Evolutionary conservation across 2,113 vertebrate species (phyloP), one percentile per base, ranked within the genome.

Genomic region (Sinosuthora webbiana): DNA sequence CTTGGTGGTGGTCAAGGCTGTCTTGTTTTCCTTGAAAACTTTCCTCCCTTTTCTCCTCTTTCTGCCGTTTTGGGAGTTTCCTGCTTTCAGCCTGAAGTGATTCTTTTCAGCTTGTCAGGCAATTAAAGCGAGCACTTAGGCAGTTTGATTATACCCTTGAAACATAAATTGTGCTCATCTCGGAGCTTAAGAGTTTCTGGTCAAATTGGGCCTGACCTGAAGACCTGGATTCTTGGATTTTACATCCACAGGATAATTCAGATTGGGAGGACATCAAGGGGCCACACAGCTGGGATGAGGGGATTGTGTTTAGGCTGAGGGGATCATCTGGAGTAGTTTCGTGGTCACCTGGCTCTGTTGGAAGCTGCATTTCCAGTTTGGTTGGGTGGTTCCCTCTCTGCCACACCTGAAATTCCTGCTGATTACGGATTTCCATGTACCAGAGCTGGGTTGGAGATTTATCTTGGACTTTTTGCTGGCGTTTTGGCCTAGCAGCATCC

Each of bases 271-370:
- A 19, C 6, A 11, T 53, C 20, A 18, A 16, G 7, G 21, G 3
- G 2, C 13, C 3, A 0, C 5, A 0, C 2, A 60, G 19, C 7
- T 28, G 60, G 9, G 6, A 4, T 30, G 25, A 20, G 19, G 19
- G 52, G 59, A 17, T 65, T 20, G 10, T 5, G 31, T 11, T n/a
- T 28, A 53, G 13, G 4, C 10, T 23, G 22, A 35, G 14, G 7
- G 49, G 20, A 21, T 68, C 12, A 10, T 4, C 37, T 69, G 63
- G 33, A 41, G 13, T 8, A 8, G 18, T 79, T 78, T 18, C 4
- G 10, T 11, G n/a, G 4, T 6, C 23, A 35, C 3, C 23, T 28
- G 55, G 20, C 37, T 76, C 33, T 71, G 4, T 13, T n/a, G 12
- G 56, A 55, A 55, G 39, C 9, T 45, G 23, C 11, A 18, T 60